Evolutionary conservation across 1,140 invertebrate genomes (phyloP), one percentile per base, ranked within the genome.

Genomic region (Drosophila trapezifrons): DNA sequence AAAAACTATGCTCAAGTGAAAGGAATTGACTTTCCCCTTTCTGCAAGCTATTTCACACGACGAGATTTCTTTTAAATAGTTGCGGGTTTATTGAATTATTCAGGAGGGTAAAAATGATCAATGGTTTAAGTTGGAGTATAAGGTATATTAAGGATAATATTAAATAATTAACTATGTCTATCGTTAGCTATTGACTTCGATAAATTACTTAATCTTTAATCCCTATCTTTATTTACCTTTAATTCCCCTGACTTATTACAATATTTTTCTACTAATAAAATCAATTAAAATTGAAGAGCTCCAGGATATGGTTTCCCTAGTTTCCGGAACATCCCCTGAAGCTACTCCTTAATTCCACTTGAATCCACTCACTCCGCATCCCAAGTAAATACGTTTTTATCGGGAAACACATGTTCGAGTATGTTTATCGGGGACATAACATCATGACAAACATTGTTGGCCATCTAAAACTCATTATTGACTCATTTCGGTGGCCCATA

Each of bases 391-490:
- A 51, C 12, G 13, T 13, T 52, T 43, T 66, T 72, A 32, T 71
- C 65, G 59, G 35, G 17, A 25, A 62, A 76, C 80, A 84, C 76
- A 78, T 83, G 80, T 83, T 55, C 52, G 46, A 37, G 63, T 29
- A 15, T 78, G 75, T 83, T 76, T 62, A 46, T 67, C 51, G 58
- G 52, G 54, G 37, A 57, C 37, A 73, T 22, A 60, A 70, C 55
- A 58, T 54, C 63, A 55, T 27, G 64, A 46, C 76, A 84, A 80
- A 84, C 73, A 80, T 55, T 57, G 63, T 62, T 65, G 76, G 72
- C 82, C 72, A 80, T 84, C 81, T 70, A 70, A 78, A 70, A 76
- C 82, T 78, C 82, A 82, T 86, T 86, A 86, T 86, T 82, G 82
- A 86, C 82, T 82, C 82, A 78, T 86, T 86, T 86, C 43, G 69